These are phyloP conservation scores for Drosophila bunnanda DNA, from an alignment of 2,888 invertebrate genomes.

Conservation along the genomic window DNA sequence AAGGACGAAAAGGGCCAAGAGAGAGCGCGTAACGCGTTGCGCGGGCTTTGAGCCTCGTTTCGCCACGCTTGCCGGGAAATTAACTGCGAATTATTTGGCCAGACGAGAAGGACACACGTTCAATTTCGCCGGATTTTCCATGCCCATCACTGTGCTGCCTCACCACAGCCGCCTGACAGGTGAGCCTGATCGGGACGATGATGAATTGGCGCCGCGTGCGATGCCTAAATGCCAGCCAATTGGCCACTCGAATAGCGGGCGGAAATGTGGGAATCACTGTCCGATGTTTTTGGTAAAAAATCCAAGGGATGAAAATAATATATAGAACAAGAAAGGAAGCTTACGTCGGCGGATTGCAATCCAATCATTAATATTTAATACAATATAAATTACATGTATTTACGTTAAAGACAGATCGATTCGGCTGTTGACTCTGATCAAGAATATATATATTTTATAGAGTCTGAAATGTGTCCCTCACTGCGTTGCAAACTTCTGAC, in stretches of 20 bases:
- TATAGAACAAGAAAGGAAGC: no score
- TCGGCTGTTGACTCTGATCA: no score
- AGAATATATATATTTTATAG: no score
- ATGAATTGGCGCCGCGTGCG: conserved; percentile 55
- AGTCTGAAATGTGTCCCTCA: no score
- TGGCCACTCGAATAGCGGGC: conserved; percentile 24
- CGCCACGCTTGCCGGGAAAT: conserved; percentile 80
- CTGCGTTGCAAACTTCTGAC: no score
- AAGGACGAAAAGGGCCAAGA: conserved; percentile 34
- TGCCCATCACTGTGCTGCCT: conserved; percentile 59
- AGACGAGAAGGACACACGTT: conserved; percentile 65
- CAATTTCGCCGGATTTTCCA: conserved; percentile 71
- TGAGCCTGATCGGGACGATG: conserved; percentile 57
- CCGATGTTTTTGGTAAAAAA: not conserved
- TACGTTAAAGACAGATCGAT: no score
- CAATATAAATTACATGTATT: no score
- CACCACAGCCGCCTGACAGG: conserved; percentile 60
- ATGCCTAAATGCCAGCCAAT: conserved; percentile 20
- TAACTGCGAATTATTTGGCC: conserved; percentile 78
- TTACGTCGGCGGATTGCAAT: no score
- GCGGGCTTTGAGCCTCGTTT: conserved; percentile 71
- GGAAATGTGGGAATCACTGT: conserved; percentile 30
- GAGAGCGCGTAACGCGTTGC: conserved; percentile 24
- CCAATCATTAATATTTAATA: no score
- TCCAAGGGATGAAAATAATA: not conserved